Evolutionary conservation across 2,797 vertebrate genomes (phyloP).

Genomic region (Neosilurus mollespiculum): DNA sequence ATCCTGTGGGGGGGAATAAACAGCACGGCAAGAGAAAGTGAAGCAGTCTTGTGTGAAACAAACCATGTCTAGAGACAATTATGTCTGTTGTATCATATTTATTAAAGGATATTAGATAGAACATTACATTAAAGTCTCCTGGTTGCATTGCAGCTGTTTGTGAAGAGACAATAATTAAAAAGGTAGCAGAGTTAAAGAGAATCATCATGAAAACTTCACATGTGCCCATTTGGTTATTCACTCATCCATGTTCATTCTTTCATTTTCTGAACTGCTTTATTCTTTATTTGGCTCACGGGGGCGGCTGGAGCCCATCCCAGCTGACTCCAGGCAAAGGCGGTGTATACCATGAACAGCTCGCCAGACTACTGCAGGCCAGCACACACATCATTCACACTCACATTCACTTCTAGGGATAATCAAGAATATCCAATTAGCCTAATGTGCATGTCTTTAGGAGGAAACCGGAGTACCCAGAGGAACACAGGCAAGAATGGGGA

Average conservation of each 20-base stretch:
- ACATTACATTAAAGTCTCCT: conserved; percentile 42
- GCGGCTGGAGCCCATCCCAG: too few relatives aligned
- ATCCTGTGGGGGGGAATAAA: neutral
- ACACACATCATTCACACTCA: too few relatives aligned
- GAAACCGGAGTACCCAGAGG: too few relatives aligned
- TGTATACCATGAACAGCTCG: too few relatives aligned
- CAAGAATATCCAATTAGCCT: too few relatives aligned
- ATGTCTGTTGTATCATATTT: conserved; percentile 50
- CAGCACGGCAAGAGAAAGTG: conserved; percentile 3
- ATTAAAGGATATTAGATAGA: conserved; percentile 41
- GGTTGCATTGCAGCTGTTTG: conserved; percentile 53
- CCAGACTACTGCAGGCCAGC: too few relatives aligned
- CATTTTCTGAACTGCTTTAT: too few relatives aligned
- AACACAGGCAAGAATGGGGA: too few relatives aligned
- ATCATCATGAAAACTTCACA: neutral
- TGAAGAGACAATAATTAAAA: neutral
- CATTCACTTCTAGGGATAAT: too few relatives aligned
- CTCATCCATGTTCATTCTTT: neutral
- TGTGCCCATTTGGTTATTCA: neutral
- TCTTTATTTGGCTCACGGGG: too few relatives aligned
- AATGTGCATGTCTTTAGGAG: too few relatives aligned
- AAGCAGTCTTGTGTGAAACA: neutral
- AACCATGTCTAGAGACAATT: neutral
- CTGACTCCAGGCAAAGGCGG: too few relatives aligned
- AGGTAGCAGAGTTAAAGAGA: conserved; percentile 38